Evolutionary conservation across 2,113 vertebrate species (phyloP).

Genomic region (Actenoides hombroni): DNA sequence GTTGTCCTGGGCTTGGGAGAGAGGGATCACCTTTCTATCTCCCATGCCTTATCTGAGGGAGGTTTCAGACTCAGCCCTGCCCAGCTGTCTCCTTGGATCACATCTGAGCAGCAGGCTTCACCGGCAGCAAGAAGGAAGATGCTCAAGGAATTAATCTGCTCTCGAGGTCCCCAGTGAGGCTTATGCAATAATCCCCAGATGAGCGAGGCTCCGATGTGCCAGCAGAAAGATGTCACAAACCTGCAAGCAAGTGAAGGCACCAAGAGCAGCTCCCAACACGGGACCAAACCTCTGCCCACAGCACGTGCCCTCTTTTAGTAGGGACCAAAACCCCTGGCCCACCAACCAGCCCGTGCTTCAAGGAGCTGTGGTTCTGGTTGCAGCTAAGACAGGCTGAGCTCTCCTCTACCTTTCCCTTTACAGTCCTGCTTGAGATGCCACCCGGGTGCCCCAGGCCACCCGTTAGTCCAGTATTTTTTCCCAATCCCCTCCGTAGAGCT

Average conservation of each 20-base stretch:
- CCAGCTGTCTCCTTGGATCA: not conserved
- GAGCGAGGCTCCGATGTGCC: not conserved
- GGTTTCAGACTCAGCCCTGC: not conserved
- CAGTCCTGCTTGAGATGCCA: not conserved
- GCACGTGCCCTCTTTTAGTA: rapidly evolving
- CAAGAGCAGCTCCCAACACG: not conserved
- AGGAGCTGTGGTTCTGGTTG: not conserved
- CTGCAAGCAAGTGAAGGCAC: not conserved
- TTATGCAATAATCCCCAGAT: conserved; percentile 24
- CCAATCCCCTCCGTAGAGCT: not conserved
- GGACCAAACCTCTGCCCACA: not conserved
- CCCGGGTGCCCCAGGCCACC: not conserved
- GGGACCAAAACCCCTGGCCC: not conserved
- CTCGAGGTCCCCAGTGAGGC: not conserved
- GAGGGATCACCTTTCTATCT: not conserved
- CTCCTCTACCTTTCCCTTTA: not conserved
- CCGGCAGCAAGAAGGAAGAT: not conserved
- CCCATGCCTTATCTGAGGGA: not conserved
- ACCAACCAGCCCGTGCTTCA: not conserved
- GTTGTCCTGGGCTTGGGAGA: not conserved
- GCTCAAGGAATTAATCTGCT: conserved; percentile 27
- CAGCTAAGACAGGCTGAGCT: not conserved
- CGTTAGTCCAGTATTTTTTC: not conserved
- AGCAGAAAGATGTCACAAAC: not conserved
- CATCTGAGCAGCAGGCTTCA: not conserved